phyloP scores from a whole-genome alignment of 2,797 vertebrate genomes.

The Phrynocephalus vlangalii region DNA sequence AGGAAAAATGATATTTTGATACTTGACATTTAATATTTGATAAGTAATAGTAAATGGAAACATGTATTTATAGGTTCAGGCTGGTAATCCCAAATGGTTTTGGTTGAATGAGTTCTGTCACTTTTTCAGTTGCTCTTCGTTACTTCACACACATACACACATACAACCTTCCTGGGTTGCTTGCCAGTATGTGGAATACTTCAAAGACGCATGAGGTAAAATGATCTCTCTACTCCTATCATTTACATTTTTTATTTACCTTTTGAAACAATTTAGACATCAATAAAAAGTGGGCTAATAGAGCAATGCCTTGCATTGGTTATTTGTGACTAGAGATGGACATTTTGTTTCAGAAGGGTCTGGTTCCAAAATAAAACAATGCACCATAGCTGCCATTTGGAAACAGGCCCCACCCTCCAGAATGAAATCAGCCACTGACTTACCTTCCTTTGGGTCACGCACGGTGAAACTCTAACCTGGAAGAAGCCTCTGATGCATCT shows the following conservation, averaged over 20 bases:
- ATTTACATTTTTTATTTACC: neutral
- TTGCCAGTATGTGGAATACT: neutral
- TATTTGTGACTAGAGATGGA: no score
- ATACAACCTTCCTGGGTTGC: neutral
- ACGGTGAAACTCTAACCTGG: no score
- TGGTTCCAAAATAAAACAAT: no score
- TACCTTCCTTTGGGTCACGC: no score
- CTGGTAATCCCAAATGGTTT: neutral
- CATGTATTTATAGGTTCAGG: neutral
- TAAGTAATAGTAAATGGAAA: neutral
- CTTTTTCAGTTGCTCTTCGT: neutral
- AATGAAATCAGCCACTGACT: no score
- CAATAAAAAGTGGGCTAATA: neutral
- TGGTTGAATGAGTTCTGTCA: neutral
- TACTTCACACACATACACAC: neutral
- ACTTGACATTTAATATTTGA: neutral
- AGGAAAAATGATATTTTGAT: neutral
- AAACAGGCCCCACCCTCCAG: no score
- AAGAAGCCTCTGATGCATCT: no score
- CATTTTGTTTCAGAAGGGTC: no score
- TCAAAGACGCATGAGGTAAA: neutral
- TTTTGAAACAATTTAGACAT: neutral
- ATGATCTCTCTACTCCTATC: neutral
- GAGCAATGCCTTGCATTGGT: neutral
- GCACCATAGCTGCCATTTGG: no score